Evolutionary conservation across 2,888 invertebrate genomes (phyloP).

Genomic region (Gymnoscelis rufifasciata): DNA sequence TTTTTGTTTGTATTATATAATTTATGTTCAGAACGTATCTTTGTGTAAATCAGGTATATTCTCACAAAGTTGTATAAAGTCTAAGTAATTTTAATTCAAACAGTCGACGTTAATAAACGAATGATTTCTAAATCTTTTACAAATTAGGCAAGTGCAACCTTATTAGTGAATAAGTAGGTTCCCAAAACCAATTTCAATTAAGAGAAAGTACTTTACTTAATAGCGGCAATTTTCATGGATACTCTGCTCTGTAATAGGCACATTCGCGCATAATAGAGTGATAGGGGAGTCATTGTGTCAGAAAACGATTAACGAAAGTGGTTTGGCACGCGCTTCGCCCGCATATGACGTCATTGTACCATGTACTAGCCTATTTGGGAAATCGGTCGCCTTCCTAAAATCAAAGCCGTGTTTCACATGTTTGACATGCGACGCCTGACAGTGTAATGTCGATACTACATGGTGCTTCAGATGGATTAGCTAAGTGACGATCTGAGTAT

Average conservation of each 20-base stretch:
- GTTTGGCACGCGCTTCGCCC: conserved; percentile 60
- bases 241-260: conserved; percentile 24
- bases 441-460: conserved; percentile 18
- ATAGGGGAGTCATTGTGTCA: conserved; percentile 56
- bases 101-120: no score
- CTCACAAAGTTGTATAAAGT: no score
- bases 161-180: background rate
- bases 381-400: conserved; percentile 41
- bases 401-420: conserved; percentile 42
- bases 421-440: conserved; percentile 13
- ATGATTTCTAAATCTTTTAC: no score
- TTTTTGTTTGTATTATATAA: no score
- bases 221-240: conserved; percentile 23
- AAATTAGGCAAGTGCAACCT: no score
- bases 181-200: conserved; percentile 23
- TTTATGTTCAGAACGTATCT: no score
- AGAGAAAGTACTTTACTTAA: conserved; percentile 12
- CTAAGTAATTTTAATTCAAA: no score
- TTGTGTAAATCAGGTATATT: no score
- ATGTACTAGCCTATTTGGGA: conserved; percentile 14
- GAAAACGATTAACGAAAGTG: conserved; percentile 60
- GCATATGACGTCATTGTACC: conserved; percentile 48
- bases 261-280: conserved; percentile 37
- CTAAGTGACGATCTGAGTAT: conserved; percentile 22
- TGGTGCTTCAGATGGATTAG: conserved; percentile 23